Conservation (phyloP, 1,140 invertebrate species). For the Heliconius melpomene region DNA sequence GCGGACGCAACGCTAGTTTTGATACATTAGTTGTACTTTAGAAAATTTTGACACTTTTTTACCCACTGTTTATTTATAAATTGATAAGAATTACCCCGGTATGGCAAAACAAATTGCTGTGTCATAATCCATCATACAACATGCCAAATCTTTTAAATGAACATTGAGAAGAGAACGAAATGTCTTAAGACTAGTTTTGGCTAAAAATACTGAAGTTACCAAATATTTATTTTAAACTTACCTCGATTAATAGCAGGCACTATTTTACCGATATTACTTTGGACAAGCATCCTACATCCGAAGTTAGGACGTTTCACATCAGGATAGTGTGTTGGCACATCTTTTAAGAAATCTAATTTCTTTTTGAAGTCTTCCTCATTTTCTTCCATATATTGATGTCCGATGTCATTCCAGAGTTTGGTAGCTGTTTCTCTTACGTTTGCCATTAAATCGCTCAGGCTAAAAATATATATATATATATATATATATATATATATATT, state of each 20-base stretch:
- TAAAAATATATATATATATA: constrained; percentile 34
- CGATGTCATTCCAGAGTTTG: constrained; percentile 85
- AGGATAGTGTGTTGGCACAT: constrained; percentile 85
- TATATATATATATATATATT: constrained; percentile 6
- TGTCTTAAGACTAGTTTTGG: too few species aligned
- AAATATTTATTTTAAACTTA: constrained; percentile 30
- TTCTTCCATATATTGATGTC: constrained; percentile 86
- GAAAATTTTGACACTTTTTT: too few species aligned
- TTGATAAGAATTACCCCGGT: too few species aligned
- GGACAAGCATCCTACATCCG: constrained; percentile 86
- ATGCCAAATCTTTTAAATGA: too few species aligned
- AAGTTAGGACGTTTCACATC: constrained; percentile 86
- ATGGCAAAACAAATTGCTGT: too few species aligned
- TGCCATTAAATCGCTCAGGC: constrained; percentile 85
- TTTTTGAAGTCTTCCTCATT: constrained; percentile 88
- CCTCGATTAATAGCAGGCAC: constrained; percentile 83
- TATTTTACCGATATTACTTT: constrained; percentile 86
- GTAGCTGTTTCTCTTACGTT: constrained; percentile 83
- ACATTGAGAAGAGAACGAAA: too few species aligned
- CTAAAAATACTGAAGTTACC: not conserved
- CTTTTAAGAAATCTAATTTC: constrained; percentile 85
- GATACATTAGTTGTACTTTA: too few species aligned
- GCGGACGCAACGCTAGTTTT: too few species aligned
- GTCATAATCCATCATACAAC: too few species aligned
- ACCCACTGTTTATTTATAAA: too few species aligned